Conservation (phyloP, 2,888 invertebrate species). For the Rhamnusium bicolor region DNA sequence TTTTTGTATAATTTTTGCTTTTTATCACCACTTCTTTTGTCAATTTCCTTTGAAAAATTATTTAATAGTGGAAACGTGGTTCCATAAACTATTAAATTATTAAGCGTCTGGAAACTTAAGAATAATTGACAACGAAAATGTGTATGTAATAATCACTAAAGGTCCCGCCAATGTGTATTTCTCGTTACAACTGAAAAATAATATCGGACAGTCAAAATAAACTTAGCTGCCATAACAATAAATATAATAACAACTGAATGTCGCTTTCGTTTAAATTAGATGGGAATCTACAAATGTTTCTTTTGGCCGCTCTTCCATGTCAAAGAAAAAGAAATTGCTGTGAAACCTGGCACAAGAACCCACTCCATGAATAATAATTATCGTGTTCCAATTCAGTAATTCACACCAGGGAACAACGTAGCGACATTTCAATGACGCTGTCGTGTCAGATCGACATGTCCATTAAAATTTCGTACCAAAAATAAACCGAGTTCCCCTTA, state of each 20-base stretch:
- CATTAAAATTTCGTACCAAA: neutral
- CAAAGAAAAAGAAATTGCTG: neutral
- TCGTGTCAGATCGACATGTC: neutral
- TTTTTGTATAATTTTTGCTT: no score
- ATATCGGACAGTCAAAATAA: no score
- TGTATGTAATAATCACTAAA: no score
- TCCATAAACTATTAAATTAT: no score
- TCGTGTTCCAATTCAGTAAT: neutral
- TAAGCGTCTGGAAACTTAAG: no score
- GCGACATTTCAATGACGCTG: neutral
- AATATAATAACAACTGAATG: neutral
- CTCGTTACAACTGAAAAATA: no score
- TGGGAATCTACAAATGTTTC: no score
- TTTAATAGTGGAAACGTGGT: no score
- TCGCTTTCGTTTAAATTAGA: neutral
- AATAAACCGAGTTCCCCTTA: slow-evolving; percentile 3
- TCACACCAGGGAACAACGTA: neutral
- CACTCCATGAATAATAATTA: neutral
- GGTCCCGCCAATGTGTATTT: no score
- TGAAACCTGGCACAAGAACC: neutral
- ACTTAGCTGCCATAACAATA: neutral
- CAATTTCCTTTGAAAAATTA: no score
- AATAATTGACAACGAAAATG: no score
- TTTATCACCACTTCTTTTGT: no score
- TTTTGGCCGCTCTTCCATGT: neutral